Percentiles rank a stretch among this genome's conserved stretches.
Conservation (phyloP, 1,140 invertebrate species). For the Cylas formicarius region DNA sequence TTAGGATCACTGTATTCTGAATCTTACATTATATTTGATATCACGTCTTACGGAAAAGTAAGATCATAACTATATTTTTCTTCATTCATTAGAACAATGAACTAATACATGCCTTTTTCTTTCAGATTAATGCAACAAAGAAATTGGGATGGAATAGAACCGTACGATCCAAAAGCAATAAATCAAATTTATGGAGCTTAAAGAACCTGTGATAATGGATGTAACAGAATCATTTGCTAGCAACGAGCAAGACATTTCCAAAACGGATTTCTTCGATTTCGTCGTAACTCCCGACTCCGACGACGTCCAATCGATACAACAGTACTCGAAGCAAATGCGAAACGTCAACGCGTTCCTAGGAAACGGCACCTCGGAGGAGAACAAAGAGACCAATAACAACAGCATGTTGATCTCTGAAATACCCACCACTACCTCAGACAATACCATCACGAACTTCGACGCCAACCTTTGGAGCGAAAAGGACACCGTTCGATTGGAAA, state of each 20-base stretch:
- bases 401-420: constrained; percentile 40
- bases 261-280: constrained; percentile 81
- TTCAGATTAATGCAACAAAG: no score
- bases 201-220: constrained; percentile 54
- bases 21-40: no score
- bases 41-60: no score
- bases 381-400: constrained; percentile 64
- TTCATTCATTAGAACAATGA: no score
- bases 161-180: neutral
- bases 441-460: constrained; percentile 44
- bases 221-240: constrained; percentile 69
- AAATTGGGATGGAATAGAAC: constrained; percentile 6
- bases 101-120: no score
- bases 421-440: constrained; percentile 41
- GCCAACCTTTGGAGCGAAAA: constrained; percentile 68
- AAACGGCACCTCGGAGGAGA: constrained; percentile 45
- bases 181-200: constrained; percentile 27
- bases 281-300: constrained; percentile 67
- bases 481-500: constrained; percentile 59
- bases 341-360: constrained; percentile 54
- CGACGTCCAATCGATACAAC: constrained; percentile 52
- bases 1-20: no score
- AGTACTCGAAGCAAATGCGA: constrained; percentile 56
- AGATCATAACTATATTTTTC: no score
- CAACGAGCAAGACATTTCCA: constrained; percentile 61